These are phyloP conservation scores for Trachythela sp. DNA, from an alignment of 64 coral and sea anemone species.

Conservation along the genomic window DNA sequence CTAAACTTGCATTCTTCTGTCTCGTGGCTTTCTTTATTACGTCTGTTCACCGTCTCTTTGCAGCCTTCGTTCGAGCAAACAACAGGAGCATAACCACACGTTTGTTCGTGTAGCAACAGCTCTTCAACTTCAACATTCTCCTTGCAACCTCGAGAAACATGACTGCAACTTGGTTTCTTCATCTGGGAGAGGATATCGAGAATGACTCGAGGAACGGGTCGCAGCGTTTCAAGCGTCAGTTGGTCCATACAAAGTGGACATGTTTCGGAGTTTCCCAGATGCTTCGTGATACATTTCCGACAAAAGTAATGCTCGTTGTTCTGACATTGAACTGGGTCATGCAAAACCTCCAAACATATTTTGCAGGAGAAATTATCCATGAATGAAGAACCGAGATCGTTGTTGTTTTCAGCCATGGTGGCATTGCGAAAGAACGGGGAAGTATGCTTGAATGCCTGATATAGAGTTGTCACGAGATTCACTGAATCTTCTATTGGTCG, in stretches of 20 bases:
- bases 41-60: not conserved
- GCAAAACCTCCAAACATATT: not conserved
- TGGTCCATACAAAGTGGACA: no score
- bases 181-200: not conserved
- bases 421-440: no score
- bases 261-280: no score
- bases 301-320: not conserved
- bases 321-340: not conserved
- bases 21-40: no score
- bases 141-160: not conserved
- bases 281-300: not conserved
- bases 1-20: not conserved
- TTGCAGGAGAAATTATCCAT: not conserved
- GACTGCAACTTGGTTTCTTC: not conserved
- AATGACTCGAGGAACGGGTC: not conserved
- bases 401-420: not conserved
- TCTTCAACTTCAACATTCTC: not conserved
- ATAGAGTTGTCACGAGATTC: no score
- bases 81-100: not conserved
- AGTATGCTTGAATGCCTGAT: no score
- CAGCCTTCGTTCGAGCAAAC: not conserved
- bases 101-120: not conserved
- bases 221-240: no score
- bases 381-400: not conserved
- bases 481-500: no score